Conservation (phyloP, 2,888 invertebrate species). For the Nebria salina region DNA sequence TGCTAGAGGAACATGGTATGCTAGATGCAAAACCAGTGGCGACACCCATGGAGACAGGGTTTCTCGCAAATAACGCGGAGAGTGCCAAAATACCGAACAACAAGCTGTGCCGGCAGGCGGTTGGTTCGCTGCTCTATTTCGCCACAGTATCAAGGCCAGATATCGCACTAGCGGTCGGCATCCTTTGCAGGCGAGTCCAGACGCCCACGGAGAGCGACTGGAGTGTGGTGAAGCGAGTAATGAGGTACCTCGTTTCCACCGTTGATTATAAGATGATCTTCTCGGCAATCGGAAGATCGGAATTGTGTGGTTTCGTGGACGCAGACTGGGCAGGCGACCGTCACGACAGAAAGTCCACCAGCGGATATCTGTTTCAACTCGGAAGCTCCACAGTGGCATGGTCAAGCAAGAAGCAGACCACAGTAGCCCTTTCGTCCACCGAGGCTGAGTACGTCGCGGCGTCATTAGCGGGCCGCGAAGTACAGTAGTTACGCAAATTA, state of each 20-base stretch:
- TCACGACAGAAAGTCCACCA: not conserved
- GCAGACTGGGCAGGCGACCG: constrained; percentile 5
- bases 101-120: constrained; percentile 13
- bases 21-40: not conserved
- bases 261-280: not conserved
- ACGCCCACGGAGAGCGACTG: constrained; percentile 25
- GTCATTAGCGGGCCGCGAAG: too few species aligned
- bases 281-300: not conserved
- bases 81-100: not conserved
- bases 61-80: not conserved
- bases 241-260: constrained; percentile 3
- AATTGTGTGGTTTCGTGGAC: not conserved
- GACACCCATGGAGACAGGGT: constrained; percentile 14
- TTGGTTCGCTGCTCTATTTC: constrained; percentile 49
- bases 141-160: constrained; percentile 51
- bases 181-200: constrained; percentile 50
- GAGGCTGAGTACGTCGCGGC: too few species aligned
- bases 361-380: constrained; percentile 2
- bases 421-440: too few species aligned
- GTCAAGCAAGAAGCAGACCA: too few species aligned
- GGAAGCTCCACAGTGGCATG: too few species aligned
- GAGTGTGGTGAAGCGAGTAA: constrained; percentile 21
- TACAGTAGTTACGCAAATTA: too few species aligned
- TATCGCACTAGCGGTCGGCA: constrained; percentile 50
- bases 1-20: not conserved